phyloP scores from a whole-genome alignment of 37 sponge, comb jelly and placozoan genomes.

The Oscarella lobularis region DNA sequence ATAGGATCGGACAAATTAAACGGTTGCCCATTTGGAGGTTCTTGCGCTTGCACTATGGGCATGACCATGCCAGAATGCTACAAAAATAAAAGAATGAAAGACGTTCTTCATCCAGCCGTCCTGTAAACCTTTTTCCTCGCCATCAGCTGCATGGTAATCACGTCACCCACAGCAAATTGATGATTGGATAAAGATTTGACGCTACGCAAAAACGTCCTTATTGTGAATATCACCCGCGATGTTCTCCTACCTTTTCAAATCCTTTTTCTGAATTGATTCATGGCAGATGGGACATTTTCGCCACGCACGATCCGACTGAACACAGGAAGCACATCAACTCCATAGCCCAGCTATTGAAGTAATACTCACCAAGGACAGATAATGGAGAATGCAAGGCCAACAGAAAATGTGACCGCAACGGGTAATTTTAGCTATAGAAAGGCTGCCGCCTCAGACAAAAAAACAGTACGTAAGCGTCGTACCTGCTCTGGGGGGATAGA shows the following conservation, averaged over 20 bases:
- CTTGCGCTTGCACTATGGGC: not conserved
- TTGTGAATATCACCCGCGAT: too few species aligned
- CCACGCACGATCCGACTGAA: slow-evolving; percentile 54
- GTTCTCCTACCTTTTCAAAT: slow-evolving; percentile 53
- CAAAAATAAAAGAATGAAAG: not conserved
- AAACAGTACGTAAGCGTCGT: slow-evolving; percentile 3
- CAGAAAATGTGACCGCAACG: slow-evolving; percentile 79
- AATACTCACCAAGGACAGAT: slow-evolving; percentile 43
- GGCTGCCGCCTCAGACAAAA: not conserved
- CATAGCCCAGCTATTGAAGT: not conserved
- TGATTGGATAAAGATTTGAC: slow-evolving; percentile 43
- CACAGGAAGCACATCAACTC: not conserved
- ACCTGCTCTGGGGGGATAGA: slow-evolving; percentile 79
- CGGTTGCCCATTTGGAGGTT: not conserved
- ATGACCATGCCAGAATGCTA: not conserved
- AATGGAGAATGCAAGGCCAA: slow-evolving; percentile 69
- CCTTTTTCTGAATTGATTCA: slow-evolving; percentile 43
- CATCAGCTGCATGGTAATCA: slow-evolving; percentile 61
- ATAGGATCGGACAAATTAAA: not conserved
- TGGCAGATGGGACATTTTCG: slow-evolving; percentile 72
- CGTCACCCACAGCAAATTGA: slow-evolving; percentile 38
- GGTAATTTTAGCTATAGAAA: slow-evolving; percentile 57
- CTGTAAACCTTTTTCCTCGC: slow-evolving; percentile 27
- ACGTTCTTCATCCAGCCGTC: not conserved
- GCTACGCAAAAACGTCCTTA: slow-evolving; percentile 17